Conservation (phyloP, 2,113 vertebrate species). For the Castor canadensis region DNA sequence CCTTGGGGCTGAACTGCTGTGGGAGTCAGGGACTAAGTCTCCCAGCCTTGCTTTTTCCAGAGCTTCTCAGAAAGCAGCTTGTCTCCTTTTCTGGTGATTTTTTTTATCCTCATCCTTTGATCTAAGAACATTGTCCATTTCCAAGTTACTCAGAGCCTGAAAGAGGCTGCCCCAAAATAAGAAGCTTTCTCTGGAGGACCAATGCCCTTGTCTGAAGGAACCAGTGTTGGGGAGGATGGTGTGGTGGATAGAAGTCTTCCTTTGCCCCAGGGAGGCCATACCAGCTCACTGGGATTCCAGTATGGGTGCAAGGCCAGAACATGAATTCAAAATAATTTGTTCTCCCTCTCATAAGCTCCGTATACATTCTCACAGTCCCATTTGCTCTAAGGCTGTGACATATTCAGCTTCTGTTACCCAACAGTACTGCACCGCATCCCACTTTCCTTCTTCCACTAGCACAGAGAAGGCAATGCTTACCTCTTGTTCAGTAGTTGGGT, state of each 20-base stretch:
- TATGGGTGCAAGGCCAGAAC: background rate
- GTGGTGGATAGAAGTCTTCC: background rate
- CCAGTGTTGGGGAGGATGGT: background rate
- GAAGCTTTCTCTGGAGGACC: background rate
- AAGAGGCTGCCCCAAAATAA: background rate
- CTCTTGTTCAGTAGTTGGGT: background rate
- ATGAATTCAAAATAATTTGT: background rate
- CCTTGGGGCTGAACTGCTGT: background rate
- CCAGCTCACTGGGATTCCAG: background rate
- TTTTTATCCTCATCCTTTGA: background rate
- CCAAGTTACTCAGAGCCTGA: background rate
- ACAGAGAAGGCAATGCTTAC: background rate
- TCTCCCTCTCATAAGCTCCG: background rate
- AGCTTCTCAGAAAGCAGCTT: background rate
- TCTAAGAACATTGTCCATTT: background rate
- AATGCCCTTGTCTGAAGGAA: background rate
- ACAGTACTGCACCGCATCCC: background rate
- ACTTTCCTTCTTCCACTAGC: background rate
- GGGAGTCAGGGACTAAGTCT: background rate
- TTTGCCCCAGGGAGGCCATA: background rate
- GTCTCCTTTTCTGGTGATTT: background rate
- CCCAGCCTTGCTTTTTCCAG: background rate
- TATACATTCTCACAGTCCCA: background rate
- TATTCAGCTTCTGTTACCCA: background rate
- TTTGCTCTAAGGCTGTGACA: background rate